A percentile compares a stretch with the other conserved stretches of the same genome.
phyloP scores from a whole-genome alignment of 1,140 invertebrate species.

The Nasonia giraulti region DNA sequence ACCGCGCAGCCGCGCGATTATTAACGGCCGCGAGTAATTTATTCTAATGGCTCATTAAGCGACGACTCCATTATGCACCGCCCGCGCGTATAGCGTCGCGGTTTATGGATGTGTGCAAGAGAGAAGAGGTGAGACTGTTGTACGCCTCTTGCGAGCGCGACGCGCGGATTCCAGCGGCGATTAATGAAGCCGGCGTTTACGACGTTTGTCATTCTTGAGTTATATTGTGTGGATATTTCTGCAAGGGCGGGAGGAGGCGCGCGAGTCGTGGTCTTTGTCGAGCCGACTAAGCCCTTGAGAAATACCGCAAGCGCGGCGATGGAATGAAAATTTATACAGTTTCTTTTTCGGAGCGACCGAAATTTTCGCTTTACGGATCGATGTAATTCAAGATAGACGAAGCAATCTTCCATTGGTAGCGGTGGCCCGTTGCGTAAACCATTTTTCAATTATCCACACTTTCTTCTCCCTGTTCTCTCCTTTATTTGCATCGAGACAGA shows the following conservation, averaged over 20 bases:
- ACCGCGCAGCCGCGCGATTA: not conserved
- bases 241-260: not conserved
- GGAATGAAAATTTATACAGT: not conserved
- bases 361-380: too few species aligned
- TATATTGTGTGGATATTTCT: not conserved
- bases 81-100: not conserved
- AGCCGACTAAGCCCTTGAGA: not conserved
- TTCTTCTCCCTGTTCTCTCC: not conserved
- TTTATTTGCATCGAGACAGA: not conserved
- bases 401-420: too few species aligned
- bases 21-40: conserved; percentile 11
- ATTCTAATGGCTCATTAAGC: conserved; percentile 37
- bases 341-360: not conserved
- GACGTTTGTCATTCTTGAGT: conserved; percentile 3
- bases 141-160: not conserved
- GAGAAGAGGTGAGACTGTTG: not conserved
- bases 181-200: not conserved
- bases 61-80: conserved; percentile 5
- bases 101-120: not conserved
- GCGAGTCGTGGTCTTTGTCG: not conserved
- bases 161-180: not conserved
- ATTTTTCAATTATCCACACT: not conserved
- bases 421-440: not conserved
- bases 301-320: too few species aligned
- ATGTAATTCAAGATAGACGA: too few species aligned